A percentile compares a stretch with the other conserved stretches of the same genome.
Conservation (phyloP, 2,113 vertebrate species). For the Ceyx melanurus region DNA sequence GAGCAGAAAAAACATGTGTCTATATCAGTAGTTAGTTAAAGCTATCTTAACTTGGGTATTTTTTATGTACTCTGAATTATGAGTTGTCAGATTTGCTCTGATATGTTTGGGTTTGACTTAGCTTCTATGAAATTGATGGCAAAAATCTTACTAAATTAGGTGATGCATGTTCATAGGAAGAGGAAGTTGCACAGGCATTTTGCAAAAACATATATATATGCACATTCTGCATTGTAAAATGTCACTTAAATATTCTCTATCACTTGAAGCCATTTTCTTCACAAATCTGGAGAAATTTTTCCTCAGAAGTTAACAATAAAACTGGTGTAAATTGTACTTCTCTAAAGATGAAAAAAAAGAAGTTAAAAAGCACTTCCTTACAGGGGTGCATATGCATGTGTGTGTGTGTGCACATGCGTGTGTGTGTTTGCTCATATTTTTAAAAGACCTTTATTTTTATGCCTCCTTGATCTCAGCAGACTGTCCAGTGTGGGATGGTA, state of each 20-base stretch:
- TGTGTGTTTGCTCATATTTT: not conserved
- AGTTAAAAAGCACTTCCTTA: not conserved
- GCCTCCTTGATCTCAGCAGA: not conserved
- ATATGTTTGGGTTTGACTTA: not conserved
- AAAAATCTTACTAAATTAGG: not conserved
- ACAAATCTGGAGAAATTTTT: slow-evolving; percentile 34
- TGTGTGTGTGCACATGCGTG: not conserved
- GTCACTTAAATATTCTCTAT: not conserved
- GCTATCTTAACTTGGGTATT: not conserved
- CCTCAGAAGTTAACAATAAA: slow-evolving; percentile 28
- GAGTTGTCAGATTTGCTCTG: not conserved
- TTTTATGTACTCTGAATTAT: not conserved
- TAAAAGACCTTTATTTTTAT: not conserved
- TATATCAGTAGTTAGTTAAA: not conserved
- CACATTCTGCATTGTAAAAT: not conserved
- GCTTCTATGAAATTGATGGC: not conserved
- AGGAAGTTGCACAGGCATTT: not conserved
- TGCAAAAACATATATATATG: not conserved
- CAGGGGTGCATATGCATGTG: not conserved
- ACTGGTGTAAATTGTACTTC: not conserved
- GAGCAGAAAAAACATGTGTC: not conserved
- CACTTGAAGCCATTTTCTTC: slow-evolving; percentile 15
- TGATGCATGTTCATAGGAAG: not conserved
- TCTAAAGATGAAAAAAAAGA: not conserved
- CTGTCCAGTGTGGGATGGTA: not conserved